Base-by-base conservation (phyloP, 2,888 invertebrate genomes). In the Chelonus formosanus region DNA sequence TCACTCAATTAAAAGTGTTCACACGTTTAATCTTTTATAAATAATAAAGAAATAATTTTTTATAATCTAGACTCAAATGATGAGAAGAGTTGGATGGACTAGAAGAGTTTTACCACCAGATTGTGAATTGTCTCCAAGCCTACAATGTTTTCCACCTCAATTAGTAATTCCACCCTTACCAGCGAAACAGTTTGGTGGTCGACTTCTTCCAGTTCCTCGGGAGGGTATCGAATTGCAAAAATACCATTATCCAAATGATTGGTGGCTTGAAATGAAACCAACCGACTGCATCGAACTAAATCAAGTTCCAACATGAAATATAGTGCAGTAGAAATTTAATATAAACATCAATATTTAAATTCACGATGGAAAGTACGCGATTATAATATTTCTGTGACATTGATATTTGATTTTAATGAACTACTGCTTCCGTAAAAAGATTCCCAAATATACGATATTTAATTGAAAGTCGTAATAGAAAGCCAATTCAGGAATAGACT, bases 221-320 rank as follows among this genome's bases (percentile, higher is more conserved):
- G 88, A 88, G 74, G 87, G 86, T 60, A 85, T 88, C 47, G 88
- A 89, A 78, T 82, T 89, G 52, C 87, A 88, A 70, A 89, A 89
- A 74, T 88, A 88, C 76, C 85, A 88, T 58, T 89, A 87, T 75
- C 87, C 86, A 1, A 84, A 87, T 65, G 85, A 86, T 68, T 89
- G 88, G 88, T 88, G 88, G 88, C 80, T 85, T 70, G 85, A 85
- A 74, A 77, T 85, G 54, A 80, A 84, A 55, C 85, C 85, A 5
- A 83, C 83, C 56, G 85, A 85, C 70, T 86, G 86, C 52, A 71
- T 78, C 45, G 80, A 80, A 58, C 74, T 68, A 3, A 74, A 75
- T 63, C 74, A 76, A 54, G 55, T 68, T 5, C 73, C 70, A 67
- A 74, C 76, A 65, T 79, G 77, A 75, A 40, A 48, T 59, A 48